A percentile compares a stretch with the other conserved stretches of the same genome.
Conservation (phyloP, 2,797 vertebrate genomes). For the Masticophis lateralis region DNA sequence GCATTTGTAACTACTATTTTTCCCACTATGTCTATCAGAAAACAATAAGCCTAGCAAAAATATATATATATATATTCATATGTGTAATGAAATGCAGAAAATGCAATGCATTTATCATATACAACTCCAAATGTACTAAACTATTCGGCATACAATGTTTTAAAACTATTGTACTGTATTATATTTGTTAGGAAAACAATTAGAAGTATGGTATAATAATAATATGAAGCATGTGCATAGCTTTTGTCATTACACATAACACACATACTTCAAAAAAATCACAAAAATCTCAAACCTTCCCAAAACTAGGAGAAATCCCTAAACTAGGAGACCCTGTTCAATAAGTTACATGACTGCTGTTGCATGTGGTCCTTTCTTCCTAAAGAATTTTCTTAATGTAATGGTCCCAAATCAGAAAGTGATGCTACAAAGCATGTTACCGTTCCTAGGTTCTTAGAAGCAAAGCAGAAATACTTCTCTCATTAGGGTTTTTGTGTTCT, state of each 20-base stretch:
- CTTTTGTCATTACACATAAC: background rate
- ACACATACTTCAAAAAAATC: background rate
- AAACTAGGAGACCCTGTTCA: background rate
- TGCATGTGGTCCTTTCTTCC: background rate
- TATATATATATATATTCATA: constrained; percentile 6
- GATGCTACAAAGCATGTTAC: background rate
- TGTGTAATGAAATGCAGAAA: constrained; percentile 9
- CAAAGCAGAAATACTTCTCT: constrained; percentile 32
- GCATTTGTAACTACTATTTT: constrained; percentile 43
- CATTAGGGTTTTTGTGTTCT: background rate
- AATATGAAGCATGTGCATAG: background rate
- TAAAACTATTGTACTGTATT: constrained; percentile 25
- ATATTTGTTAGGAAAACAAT: background rate
- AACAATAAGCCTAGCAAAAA: constrained; percentile 7
- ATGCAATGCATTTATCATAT: constrained; percentile 30
- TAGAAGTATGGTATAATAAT: background rate
- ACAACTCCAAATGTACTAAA: constrained; percentile 23
- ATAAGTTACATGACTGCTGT: background rate
- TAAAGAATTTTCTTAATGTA: constrained; percentile 9
- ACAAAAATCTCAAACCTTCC: constrained; percentile 18
- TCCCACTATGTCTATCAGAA: constrained; percentile 36
- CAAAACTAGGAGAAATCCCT: background rate
- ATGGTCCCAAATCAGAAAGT: background rate
- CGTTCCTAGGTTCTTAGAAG: constrained; percentile 41
- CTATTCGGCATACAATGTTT: constrained; percentile 15